Evolutionary conservation across 2,888 invertebrate species (phyloP).

Genomic region (Drosophila mimetica): DNA sequence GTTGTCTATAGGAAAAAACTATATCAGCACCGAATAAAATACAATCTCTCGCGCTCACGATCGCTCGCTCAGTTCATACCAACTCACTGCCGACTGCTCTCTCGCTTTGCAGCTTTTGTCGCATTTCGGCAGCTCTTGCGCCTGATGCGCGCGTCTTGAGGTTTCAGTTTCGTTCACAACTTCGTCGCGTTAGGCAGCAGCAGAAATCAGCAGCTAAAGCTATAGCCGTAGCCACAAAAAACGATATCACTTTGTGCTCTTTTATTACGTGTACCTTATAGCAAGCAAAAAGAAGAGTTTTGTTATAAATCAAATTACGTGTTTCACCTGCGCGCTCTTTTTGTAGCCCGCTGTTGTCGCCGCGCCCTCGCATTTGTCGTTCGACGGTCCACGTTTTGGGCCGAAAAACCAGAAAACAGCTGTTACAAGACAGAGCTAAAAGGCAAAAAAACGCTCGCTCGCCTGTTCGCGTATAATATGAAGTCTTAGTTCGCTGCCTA

Average conservation of each 20-base stretch:
- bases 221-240: slow-evolving; percentile 13
- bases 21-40: slow-evolving; percentile 31
- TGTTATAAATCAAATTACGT: slow-evolving; percentile 67
- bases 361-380: slow-evolving; percentile 22
- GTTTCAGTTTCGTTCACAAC: slow-evolving; percentile 81
- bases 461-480: slow-evolving; percentile 37
- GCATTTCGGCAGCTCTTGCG: slow-evolving; percentile 58
- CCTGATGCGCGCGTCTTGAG: slow-evolving; percentile 43
- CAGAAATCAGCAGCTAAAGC: slow-evolving; percentile 16
- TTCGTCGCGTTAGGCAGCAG: slow-evolving; percentile 70
- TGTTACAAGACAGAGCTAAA: slow-evolving; percentile 42
- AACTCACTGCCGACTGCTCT: slow-evolving; percentile 8
- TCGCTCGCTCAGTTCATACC: background rate
- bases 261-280: slow-evolving; percentile 38
- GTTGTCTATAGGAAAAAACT: slow-evolving; percentile 29
- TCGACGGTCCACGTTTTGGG: slow-evolving; percentile 24
- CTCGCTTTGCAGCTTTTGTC: slow-evolving; percentile 35
- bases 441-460: slow-evolving; percentile 12
- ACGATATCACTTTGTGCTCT: slow-evolving; percentile 32
- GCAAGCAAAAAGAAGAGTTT: slow-evolving; percentile 32
- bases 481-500: slow-evolving; percentile 63
- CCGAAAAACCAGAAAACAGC: slow-evolving; percentile 44
- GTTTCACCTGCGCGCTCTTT: slow-evolving; percentile 50
- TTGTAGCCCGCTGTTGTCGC: slow-evolving; percentile 11
- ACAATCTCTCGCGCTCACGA: slow-evolving; percentile 22